A percentile compares a stretch with the other conserved stretches of the same genome.
Evolutionary conservation across 2,888 invertebrate genomes (phyloP).

Genomic region (Oeneis ivallda): DNA sequence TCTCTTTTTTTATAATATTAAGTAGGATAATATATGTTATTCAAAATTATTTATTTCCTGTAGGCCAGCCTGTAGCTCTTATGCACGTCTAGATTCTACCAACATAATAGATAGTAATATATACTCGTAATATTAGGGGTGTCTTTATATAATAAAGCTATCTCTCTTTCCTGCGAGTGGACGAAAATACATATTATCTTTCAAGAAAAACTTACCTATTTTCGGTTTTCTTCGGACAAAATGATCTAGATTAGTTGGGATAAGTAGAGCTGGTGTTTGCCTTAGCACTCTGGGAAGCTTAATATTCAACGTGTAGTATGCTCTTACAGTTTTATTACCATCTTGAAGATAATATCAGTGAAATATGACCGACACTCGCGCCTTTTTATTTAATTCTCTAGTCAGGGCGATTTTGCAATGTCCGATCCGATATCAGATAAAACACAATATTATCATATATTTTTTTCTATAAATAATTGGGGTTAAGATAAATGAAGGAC

Average conservation of each 20-base stretch:
- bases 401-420: not conserved
- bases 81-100: too few relatives aligned
- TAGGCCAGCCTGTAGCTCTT: too few relatives aligned
- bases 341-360: constrained; percentile 19
- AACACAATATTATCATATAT: too few relatives aligned
- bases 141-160: not conserved
- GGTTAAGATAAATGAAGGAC: too few relatives aligned
- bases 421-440: not conserved
- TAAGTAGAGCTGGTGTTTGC: not conserved
- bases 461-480: too few relatives aligned
- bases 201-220: not conserved
- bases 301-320: constrained; percentile 17
- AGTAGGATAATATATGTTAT: too few relatives aligned
- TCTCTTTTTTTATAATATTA: too few relatives aligned
- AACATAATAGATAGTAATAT: too few relatives aligned
- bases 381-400: constrained; percentile 5
- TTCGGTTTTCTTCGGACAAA: not conserved
- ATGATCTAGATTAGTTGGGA: not conserved
- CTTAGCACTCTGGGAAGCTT: constrained; percentile 6
- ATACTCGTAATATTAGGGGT: too few relatives aligned
- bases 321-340: constrained; percentile 13
- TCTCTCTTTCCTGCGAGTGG: too few relatives aligned
- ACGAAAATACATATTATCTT: too few relatives aligned
- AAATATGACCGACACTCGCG: constrained; percentile 6
- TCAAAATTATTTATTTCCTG: too few relatives aligned